A percentile compares a stretch with the other conserved stretches of the same genome.
Evolutionary conservation across 2,113 vertebrate species (phyloP).

Genomic region (Mobula hypostoma): DNA sequence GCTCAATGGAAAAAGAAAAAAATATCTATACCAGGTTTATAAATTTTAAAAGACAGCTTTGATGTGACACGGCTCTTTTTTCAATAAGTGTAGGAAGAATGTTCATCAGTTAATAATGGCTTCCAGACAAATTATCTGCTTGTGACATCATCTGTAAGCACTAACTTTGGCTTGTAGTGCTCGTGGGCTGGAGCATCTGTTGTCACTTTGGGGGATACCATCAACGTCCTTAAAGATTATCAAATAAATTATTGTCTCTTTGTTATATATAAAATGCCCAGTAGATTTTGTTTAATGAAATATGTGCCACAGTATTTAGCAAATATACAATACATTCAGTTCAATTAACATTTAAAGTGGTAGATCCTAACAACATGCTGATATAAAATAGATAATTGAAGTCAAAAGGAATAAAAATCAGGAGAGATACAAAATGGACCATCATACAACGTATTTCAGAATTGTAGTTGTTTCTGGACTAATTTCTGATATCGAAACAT

Average conservation of each 20-base stretch:
- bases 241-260: not conserved
- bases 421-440: not conserved
- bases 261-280: not conserved
- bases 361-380: not conserved
- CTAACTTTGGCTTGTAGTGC: conserved; percentile 5
- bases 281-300: not conserved
- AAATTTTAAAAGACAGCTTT: not conserved
- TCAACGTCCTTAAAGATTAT: conserved; percentile 1
- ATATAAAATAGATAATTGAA: not conserved
- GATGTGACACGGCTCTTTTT: not conserved
- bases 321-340: not conserved
- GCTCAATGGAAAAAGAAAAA: not conserved
- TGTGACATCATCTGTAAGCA: not conserved
- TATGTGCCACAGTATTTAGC: not conserved
- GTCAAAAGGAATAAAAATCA: not conserved
- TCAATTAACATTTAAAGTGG: not conserved
- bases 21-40: not conserved
- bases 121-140: conserved; percentile 29
- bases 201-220: conserved; percentile 21
- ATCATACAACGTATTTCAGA: not conserved
- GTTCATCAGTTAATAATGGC: conserved; percentile 30
- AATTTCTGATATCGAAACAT: too few species aligned
- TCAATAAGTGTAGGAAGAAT: not conserved
- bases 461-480: too few species aligned
- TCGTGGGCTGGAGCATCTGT: conserved; percentile 30